Evolutionary conservation across 1,140 invertebrate genomes (phyloP).

Genomic region (Zelostemma sp.): DNA sequence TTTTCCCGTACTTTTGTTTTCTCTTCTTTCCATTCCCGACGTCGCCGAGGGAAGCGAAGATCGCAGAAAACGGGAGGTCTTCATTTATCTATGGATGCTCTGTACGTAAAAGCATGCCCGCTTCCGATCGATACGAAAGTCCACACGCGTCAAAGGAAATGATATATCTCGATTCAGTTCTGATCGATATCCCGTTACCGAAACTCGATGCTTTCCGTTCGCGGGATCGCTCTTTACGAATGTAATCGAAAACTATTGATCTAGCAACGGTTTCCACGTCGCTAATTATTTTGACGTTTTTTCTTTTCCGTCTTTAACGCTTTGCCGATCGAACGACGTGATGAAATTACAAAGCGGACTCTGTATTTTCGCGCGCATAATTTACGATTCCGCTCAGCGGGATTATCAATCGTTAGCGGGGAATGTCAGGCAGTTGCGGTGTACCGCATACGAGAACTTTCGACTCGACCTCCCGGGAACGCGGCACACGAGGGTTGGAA

Average conservation of each 20-base stretch:
- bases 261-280: no score
- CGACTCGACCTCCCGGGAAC: slow-evolving; percentile 41
- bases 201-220: background rate
- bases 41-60: slow-evolving; percentile 28
- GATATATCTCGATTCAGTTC: slow-evolving; percentile 27
- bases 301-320: background rate
- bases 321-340: slow-evolving; percentile 40
- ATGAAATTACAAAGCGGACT: slow-evolving; percentile 37
- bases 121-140: slow-evolving; percentile 44
- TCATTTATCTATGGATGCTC: slow-evolving; percentile 45
- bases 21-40: slow-evolving; percentile 24
- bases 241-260: slow-evolving; percentile 1
- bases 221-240: background rate
- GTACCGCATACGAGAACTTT: slow-evolving; percentile 48
- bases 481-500: slow-evolving; percentile 46
- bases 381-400: slow-evolving; percentile 45
- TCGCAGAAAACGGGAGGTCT: slow-evolving; percentile 40
- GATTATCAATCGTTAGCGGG: slow-evolving; percentile 49
- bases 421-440: slow-evolving; percentile 49
- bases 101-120: slow-evolving; percentile 45
- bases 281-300: background rate
- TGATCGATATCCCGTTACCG: background rate
- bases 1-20: slow-evolving; percentile 12
- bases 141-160: slow-evolving; percentile 40
- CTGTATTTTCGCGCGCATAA: slow-evolving; percentile 40